phyloP scores from a whole-genome alignment of 2,113 vertebrate genomes.

The Hyaena hyaena region DNA sequence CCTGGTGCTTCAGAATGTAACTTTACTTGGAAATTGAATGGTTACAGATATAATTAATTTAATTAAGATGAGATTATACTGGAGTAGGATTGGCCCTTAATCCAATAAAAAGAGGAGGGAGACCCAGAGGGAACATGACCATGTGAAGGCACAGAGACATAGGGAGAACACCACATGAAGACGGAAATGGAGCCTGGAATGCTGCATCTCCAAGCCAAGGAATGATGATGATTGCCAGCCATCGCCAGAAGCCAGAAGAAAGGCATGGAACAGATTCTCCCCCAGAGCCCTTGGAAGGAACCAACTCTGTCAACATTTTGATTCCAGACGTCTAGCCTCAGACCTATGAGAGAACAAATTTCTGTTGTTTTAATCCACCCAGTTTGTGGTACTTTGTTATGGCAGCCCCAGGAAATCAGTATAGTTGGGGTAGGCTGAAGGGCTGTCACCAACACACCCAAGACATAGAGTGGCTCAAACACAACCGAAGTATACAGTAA shows the following conservation, averaged over 20 bases:
- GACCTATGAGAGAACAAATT: not conserved
- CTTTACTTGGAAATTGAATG: not conserved
- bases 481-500: not conserved
- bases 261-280: no score
- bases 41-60: not conserved
- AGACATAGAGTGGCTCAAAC: not conserved
- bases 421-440: not conserved
- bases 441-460: not conserved
- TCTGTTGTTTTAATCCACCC: not conserved
- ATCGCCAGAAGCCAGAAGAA: not conserved
- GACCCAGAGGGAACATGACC: not conserved
- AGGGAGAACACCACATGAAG: not conserved
- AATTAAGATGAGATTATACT: not conserved
- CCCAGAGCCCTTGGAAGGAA: not conserved
- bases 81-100: not conserved
- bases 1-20: not conserved
- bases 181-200: not conserved
- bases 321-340: not conserved
- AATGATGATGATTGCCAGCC: no score
- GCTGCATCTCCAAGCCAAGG: not conserved
- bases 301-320: not conserved
- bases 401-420: not conserved
- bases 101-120: not conserved
- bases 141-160: not conserved
- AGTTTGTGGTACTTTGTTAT: not conserved